phyloP scores from a whole-genome alignment of 1,140 invertebrate species.

The Trichonephila clavata region DNA sequence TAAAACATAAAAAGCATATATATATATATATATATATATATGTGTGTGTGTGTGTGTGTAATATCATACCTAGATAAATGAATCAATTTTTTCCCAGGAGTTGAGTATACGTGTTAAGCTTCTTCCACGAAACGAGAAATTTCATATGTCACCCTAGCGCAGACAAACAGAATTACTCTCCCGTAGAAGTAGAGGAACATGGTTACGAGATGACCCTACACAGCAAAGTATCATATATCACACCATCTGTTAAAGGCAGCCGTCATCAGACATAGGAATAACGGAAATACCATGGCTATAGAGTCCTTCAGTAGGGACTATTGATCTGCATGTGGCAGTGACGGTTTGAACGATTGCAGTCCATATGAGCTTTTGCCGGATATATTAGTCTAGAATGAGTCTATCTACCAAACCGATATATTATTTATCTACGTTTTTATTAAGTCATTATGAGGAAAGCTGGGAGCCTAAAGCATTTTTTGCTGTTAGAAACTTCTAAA shows the following conservation, averaged over 20 bases:
- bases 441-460: background rate
- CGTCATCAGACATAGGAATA: slow-evolving; percentile 38
- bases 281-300: slow-evolving; percentile 31
- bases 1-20: too few relatives aligned
- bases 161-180: slow-evolving; percentile 13
- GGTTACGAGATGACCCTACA: background rate
- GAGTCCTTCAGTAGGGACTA: slow-evolving; percentile 31
- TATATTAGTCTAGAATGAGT: background rate
- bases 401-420: background rate
- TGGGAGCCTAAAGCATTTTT: background rate
- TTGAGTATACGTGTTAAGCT: background rate
- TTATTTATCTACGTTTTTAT: slow-evolving; percentile 39
- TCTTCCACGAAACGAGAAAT: background rate
- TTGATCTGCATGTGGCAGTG: slow-evolving; percentile 29
- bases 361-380: slow-evolving; percentile 8
- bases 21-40: background rate
- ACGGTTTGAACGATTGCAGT: slow-evolving; percentile 17
- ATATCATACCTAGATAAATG: background rate
- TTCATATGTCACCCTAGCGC: background rate
- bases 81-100: background rate
- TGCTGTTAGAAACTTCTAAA: background rate
- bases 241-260: slow-evolving; percentile 37
- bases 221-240: slow-evolving; percentile 42
- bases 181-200: background rate
- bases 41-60: background rate